Base-by-base conservation (phyloP, 2,888 invertebrate genomes). In the Chalcosyrphus nemorum region DNA sequence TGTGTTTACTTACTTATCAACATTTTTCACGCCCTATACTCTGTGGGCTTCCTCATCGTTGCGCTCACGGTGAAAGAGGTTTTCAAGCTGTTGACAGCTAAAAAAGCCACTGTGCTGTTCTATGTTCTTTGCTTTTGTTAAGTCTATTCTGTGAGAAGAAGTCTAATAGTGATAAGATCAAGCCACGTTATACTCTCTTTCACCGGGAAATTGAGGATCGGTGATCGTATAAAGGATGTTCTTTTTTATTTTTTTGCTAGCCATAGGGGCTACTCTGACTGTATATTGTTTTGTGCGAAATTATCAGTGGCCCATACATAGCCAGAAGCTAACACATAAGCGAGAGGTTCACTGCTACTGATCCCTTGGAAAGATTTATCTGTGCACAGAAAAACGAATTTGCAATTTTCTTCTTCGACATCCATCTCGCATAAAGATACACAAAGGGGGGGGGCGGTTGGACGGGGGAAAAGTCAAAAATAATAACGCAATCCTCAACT, bases 1-100 rank as follows among this genome's bases (percentile, higher is more conserved):
- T 59, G 81, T 82, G 77, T 77, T 78, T 78, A 56, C 72, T 72
- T 72, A 72, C 52, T 74, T 82, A 71, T 65, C 77, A 59, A 72
- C 63, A 61, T 66, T 82, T 77, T 82, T 82, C 77, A 82, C 81
- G 81, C 82, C 82, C 59, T 74, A 61, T 78, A 63, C 66, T 61
- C 21, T 56, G 35, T 32, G 54, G 59, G 35, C 52, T 70, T 61
- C 59, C 50, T 61, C 59, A 74, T 54, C 68, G 24, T 13, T 17
- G 52, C 13, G 17, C 7, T 35, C 15, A 43, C 65, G 50, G 65
- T 72, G 78, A 52, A 80, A 74, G 50, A 59, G 65, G 41, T 66
- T 72, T 80, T 72, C 74, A 72, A 72, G 50, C 32, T 72, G 81
- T 77, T 82, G 81, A 82, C 81, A 82, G 81, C 66, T 74, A 66